Percentiles rank a stretch among this genome's conserved stretches.
These are phyloP conservation scores for Diplogasteroides magnus DNA, from an alignment of 1,140 invertebrate genomes.

Conservation along the genomic window DNA sequence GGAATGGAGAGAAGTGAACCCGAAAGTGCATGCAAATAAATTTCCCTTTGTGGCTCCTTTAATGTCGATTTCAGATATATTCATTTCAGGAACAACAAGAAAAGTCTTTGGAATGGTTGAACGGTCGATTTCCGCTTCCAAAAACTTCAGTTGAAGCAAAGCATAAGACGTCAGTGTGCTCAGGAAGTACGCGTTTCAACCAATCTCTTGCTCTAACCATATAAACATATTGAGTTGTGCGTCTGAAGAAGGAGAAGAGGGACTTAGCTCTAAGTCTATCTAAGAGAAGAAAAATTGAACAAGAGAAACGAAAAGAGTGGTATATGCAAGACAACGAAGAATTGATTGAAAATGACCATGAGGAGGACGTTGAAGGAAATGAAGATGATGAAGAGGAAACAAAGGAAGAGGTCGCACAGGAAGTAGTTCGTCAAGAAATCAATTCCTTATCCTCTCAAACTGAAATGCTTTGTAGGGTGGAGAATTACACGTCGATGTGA, in stretches of 20 bases:
- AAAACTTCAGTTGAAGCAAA: neutral
- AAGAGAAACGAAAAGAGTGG: slow-evolving; percentile 15
- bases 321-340: slow-evolving; percentile 25
- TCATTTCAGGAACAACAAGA: neutral
- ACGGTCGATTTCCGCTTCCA: neutral
- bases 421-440: neutral
- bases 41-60: neutral
- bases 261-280: neutral
- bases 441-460: too few species aligned
- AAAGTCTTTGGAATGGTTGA: neutral
- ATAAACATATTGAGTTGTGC: neutral
- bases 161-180: neutral
- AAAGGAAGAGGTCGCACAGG: slow-evolving; percentile 11
- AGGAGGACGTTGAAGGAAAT: slow-evolving; percentile 12
- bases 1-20: neutral
- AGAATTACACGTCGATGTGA: too few species aligned
- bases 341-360: neutral
- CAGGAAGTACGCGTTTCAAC: neutral
- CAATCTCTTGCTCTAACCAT: neutral
- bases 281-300: slow-evolving; percentile 2
- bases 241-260: neutral
- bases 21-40: neutral
- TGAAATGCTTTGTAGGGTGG: too few species aligned
- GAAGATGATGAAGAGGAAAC: slow-evolving; percentile 11
- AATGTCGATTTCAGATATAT: neutral